Percentiles rank a stretch among this genome's conserved stretches.
phyloP scores from a whole-genome alignment of 2,113 vertebrate species.

The Camelus dromedarius region DNA sequence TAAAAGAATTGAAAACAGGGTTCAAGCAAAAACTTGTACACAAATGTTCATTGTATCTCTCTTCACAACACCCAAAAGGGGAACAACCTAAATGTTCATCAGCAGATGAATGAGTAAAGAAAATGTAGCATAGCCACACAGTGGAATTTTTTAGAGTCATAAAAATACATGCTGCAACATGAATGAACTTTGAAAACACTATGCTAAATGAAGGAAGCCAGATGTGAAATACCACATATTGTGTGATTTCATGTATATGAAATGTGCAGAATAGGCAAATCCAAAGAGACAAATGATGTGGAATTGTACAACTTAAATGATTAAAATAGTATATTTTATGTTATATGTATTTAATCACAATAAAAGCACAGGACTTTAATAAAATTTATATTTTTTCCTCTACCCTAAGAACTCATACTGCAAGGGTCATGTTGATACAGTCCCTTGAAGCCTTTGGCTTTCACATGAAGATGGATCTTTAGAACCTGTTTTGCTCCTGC shows the following conservation, averaged over 20 bases:
- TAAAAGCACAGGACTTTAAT: background rate
- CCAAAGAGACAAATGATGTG: background rate
- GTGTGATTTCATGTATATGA: background rate
- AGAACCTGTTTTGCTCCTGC: background rate
- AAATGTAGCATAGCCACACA: background rate
- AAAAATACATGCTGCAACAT: background rate
- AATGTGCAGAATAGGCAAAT: conserved; percentile 10
- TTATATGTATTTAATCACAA: background rate
- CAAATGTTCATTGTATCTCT: background rate
- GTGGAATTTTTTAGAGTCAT: background rate
- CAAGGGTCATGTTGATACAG: background rate
- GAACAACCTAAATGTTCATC: background rate
- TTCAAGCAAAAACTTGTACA: background rate
- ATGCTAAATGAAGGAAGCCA: background rate
- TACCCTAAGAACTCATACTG: background rate
- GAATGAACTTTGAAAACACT: background rate
- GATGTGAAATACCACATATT: background rate
- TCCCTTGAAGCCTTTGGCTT: background rate
- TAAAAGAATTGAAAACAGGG: background rate
- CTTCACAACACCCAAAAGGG: background rate
- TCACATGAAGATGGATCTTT: background rate
- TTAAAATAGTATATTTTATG: background rate
- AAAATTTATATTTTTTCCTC: background rate
- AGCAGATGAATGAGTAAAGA: background rate
- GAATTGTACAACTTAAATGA: background rate